Percentiles rank a stretch among this genome's conserved stretches.
These are phyloP conservation scores for Caprella mutica DNA, from an alignment of 2,888 invertebrate genomes.

Conservation along the genomic window DNA sequence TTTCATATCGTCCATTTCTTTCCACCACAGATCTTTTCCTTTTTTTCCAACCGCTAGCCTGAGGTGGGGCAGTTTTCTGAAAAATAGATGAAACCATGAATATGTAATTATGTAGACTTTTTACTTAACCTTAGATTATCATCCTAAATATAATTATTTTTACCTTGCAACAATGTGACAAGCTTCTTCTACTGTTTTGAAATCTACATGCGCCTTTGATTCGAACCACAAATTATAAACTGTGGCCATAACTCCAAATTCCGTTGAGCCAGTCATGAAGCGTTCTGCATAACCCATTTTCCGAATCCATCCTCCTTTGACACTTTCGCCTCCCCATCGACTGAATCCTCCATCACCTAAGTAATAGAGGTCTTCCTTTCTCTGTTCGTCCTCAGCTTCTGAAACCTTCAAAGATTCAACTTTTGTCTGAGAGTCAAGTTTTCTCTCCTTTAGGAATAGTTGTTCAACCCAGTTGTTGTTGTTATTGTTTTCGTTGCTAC, in stretches of 20 bases:
- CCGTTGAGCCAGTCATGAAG: constrained; percentile 25
- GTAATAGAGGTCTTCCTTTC: background rate
- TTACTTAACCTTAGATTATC: background rate
- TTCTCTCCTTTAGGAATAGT: too few species aligned
- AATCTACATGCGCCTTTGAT: constrained; percentile 13
- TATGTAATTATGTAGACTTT: background rate
- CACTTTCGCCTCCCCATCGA: constrained; percentile 5
- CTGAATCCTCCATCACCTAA: constrained; percentile 4
- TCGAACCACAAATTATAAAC: constrained; percentile 29
- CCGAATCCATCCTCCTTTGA: constrained; percentile 17
- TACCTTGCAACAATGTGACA: constrained; percentile 24
- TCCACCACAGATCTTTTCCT: constrained; percentile 25
- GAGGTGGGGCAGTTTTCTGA: constrained; percentile 32
- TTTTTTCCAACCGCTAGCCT: constrained; percentile 16
- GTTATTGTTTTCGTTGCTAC: too few species aligned
- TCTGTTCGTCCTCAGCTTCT: background rate
- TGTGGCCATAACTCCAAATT: constrained; percentile 30
- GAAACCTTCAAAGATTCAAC: too few species aligned
- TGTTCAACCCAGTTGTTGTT: too few species aligned
- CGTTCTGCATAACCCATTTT: constrained; percentile 29
- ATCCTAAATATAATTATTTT: background rate
- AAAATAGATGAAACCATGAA: background rate
- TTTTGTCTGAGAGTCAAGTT: too few species aligned
- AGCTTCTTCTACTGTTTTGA: constrained; percentile 17
- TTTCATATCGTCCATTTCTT: constrained; percentile 15